Conservation (phyloP, 2,888 invertebrate genomes). For the Tridacna crocea region DNA sequence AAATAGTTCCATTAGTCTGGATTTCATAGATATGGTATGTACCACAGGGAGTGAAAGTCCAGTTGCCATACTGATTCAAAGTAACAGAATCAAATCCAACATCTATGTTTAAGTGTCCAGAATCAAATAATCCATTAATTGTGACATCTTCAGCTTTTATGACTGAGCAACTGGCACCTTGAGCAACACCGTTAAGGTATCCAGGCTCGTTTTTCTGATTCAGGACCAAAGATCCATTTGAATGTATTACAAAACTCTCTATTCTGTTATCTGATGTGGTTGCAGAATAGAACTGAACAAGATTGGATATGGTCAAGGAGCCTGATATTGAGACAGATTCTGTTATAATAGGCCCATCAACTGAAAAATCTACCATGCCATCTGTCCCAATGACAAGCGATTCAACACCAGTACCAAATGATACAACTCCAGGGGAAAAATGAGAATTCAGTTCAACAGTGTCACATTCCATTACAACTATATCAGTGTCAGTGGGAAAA, state of each 20-base stretch:
- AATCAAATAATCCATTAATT: conserved; percentile 60
- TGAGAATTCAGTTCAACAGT: conserved; percentile 64
- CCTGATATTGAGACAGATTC: conserved; percentile 62
- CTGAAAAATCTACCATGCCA: conserved; percentile 60
- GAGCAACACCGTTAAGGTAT: conserved; percentile 25
- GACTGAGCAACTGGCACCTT: conserved; percentile 46
- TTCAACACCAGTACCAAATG: conserved; percentile 61
- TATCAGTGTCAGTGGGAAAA: conserved; percentile 55
- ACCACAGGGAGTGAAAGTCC: conserved; percentile 63
- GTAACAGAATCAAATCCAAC: conserved; percentile 53
- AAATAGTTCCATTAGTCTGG: conserved; percentile 63
- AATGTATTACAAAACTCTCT: conserved; percentile 52
- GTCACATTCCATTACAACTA: conserved; percentile 63
- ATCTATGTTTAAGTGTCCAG: conserved; percentile 48
- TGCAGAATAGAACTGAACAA: conserved; percentile 60
- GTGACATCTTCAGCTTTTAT: conserved; percentile 59
- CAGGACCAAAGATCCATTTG: conserved; percentile 55
- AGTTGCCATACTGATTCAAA: conserved; percentile 58
- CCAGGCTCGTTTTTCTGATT: conserved; percentile 41
- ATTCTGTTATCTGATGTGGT: conserved; percentile 44
- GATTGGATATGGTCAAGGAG: conserved; percentile 60
- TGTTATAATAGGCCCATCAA: conserved; percentile 59
- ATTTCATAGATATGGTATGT: conserved; percentile 56
- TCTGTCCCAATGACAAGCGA: conserved; percentile 54
- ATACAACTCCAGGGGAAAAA: conserved; percentile 62